Base-by-base conservation (phyloP, 2,113 vertebrate genomes). In the Zosterops pallidus region DNA sequence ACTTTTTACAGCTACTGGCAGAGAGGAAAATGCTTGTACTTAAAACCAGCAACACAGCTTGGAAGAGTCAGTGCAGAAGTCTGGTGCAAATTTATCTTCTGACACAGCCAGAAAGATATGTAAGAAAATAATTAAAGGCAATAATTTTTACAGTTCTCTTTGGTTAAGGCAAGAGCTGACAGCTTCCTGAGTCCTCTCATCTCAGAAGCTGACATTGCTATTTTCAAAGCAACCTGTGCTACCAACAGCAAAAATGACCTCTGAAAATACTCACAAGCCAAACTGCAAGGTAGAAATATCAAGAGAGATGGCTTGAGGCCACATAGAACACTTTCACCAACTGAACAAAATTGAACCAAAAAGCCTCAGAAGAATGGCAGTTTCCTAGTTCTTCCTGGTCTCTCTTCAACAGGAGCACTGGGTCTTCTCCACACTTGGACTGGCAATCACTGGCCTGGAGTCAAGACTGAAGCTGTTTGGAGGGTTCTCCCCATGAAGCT, bases 391-490 rank as follows among this genome's bases (percentile, higher is more conserved):
- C 39, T 78, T 76, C 65, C 52, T 22, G 14, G 13, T 41, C 18
- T 75, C 37, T 77, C 67, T 69, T 99, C 97, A 98, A 19, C 99
- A 99, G 1, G 94, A 83, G 88, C 99, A 99, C 72, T 85, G 94
- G 83, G 87, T 97, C 77, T 98, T 98, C 68, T 98, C 95, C 52
- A 53, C 92, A 6, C 26, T 93, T 12, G 93, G 89, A 37, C 47
- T 94, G 1, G 86, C 44, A 60, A 94, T 57, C 56, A 99, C 94
- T 0, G 98, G 97, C 53, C 97, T 98, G 84, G 98, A 98, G 83
- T 98, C 98, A 50, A 97, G 97, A 25, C 88, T 95, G 65, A 98
- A 77, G 90, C 94, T 95, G 80, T 96, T 97, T 0, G 90, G 90
- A 35, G 70, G 37, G 68, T 41, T 95, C 52, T 98, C 98, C 21